Base-by-base conservation (phyloP, 2,888 invertebrate genomes). In the Xestia sexstrigata region DNA sequence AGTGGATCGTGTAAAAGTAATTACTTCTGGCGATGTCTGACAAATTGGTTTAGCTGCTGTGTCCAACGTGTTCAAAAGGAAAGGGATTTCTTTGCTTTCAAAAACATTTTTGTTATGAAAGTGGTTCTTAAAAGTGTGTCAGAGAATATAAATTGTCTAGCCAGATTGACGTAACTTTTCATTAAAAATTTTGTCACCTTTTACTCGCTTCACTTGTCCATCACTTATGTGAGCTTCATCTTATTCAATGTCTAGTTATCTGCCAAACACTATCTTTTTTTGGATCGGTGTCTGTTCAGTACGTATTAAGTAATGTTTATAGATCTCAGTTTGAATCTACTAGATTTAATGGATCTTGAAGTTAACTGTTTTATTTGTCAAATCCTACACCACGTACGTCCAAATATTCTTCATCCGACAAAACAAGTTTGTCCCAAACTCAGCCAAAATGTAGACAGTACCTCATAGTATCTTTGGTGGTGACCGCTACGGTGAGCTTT, bases 11-110 rank as follows among this genome's bases (percentile, higher is more conserved):
- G 76, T 75, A 89, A 93, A 93, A 93, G 93, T 93, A 91, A 93
- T 92, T 93, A 93, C 91, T 93, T 86, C 87, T 89, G 90, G 86
- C 89, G 90, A 89, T 88, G 86, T 78, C 87, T 86, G 89, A 89
- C 89, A 88, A 92, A 91, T 92, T 90, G 49, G 58, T 91, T 91
- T 90, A 89, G 82, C 69, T 87, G 90, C 85, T 87, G 84, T 89
- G 75, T 80, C 92, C 89, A 91, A 1, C 23, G 15, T 17, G 2
- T 65, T 26, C 8, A n/a, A n/a, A n/a, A n/a, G n/a, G 2, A 17
- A 23, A 55, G 23, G 52, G 35, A 35, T 11, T 58, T 55, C 26
- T 20, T 55, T n/a, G 17, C 15, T 72, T 4, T 42, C 42, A n/a
- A 39, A 26, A 70, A 9, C 23, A 45, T 6, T 23, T 62, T 42